A percentile compares a stretch with the other conserved stretches of the same genome.
phyloP scores from a whole-genome alignment of 1,140 invertebrate genomes.

The Penaeus vannamei region DNA sequence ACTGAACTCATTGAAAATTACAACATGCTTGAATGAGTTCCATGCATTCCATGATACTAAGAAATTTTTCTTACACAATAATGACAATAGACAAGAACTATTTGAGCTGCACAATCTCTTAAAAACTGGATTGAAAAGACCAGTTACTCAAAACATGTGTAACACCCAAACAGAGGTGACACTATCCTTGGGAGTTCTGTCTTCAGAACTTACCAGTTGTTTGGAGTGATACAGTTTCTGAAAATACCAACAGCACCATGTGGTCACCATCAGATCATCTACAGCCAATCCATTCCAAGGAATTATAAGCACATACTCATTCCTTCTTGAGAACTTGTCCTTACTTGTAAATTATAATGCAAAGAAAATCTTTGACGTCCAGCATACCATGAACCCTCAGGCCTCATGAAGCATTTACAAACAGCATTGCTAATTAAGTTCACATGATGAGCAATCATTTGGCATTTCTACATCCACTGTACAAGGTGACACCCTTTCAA shows the following conservation, averaged over 20 bases:
- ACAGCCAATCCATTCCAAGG: too few species aligned
- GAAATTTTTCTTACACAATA: conserved; percentile 19
- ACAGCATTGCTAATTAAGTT: too few species aligned
- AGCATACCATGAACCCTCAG: too few species aligned
- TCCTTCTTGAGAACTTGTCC: too few species aligned
- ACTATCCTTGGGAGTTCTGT: conserved; percentile 30
- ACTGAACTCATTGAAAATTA: conserved; percentile 1
- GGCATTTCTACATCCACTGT: too few species aligned
- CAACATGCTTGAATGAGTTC: background rate
- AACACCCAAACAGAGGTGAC: conserved; percentile 41
- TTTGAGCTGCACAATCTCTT: conserved; percentile 32
- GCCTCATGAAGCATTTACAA: too few species aligned
- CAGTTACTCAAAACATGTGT: conserved; percentile 24
- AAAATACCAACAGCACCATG: conserved; percentile 28
- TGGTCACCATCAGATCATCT: conserved; percentile 44
- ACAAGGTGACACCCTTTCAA: too few species aligned
- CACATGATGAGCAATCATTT: too few species aligned
- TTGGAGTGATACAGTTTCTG: conserved; percentile 27
- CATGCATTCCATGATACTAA: background rate
- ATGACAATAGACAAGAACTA: conserved; percentile 29
- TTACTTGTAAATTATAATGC: too few species aligned
- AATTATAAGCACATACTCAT: too few species aligned
- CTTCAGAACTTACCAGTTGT: conserved; percentile 12
- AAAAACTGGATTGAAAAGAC: conserved; percentile 24
- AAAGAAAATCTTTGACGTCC: too few species aligned